phyloP scores from a whole-genome alignment of 2,113 vertebrate species.

The Gila orcuttii region DNA sequence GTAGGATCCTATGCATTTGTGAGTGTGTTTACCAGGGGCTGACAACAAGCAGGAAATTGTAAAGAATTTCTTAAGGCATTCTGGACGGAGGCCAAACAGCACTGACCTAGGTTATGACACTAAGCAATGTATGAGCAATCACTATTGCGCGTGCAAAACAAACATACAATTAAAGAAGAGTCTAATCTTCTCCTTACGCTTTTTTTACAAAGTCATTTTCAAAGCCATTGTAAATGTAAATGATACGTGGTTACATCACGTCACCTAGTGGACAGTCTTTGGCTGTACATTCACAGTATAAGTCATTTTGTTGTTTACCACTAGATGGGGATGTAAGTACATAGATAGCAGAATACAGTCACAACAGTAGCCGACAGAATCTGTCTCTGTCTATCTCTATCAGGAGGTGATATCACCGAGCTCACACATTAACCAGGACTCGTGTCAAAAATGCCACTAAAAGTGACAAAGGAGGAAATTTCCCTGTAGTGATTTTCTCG shows the following conservation, averaged over 20 bases:
- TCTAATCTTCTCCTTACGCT: not conserved
- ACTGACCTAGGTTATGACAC: not conserved
- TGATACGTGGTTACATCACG: not conserved
- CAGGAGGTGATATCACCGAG: not conserved
- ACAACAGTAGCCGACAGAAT: not conserved
- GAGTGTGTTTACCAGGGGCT: not conserved
- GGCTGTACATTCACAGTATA: constrained; percentile 3
- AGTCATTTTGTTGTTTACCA: not conserved
- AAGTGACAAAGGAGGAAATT: not conserved
- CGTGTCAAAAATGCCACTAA: not conserved
- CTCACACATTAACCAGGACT: not conserved
- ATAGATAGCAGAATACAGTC: not conserved
- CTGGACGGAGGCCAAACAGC: not conserved
- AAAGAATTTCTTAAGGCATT: not conserved
- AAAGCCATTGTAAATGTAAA: not conserved
- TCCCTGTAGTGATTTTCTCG: too few relatives aligned
- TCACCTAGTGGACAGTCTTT: constrained; percentile 19
- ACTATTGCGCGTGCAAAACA: not conserved
- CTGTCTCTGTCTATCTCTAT: not conserved
- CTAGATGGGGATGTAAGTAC: constrained; percentile 14
- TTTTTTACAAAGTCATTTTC: not conserved
- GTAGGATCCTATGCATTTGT: not conserved
- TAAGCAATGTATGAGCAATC: not conserved
- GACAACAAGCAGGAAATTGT: not conserved
- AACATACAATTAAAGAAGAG: not conserved